Percentiles rank a stretch among this genome's conserved stretches.
phyloP scores from a whole-genome alignment of 2,888 invertebrate genomes.

The Morpho helenor region DNA sequence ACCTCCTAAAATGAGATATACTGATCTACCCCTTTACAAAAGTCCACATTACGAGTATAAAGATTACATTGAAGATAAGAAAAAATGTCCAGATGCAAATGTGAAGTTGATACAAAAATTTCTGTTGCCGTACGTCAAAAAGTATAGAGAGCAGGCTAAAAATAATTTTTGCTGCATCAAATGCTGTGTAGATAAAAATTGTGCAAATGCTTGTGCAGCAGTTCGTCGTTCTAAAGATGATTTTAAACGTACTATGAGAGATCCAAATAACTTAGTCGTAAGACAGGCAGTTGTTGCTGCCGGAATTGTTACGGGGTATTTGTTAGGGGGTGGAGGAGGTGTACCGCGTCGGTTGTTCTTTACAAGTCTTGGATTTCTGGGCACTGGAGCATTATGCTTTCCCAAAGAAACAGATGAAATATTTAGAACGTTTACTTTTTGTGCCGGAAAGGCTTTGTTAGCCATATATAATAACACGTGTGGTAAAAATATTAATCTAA shows the following conservation, averaged over 20 bases:
- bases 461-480: constrained; percentile 37
- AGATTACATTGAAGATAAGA: constrained; percentile 35
- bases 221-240: constrained; percentile 29
- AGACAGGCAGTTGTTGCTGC: constrained; percentile 37
- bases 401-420: constrained; percentile 52
- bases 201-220: constrained; percentile 17
- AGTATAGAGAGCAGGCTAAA: constrained; percentile 27
- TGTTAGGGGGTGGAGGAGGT: constrained; percentile 30
- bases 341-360: constrained; percentile 35
- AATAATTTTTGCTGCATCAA: constrained; percentile 24
- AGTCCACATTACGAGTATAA: constrained; percentile 53
- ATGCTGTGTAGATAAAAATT: constrained; percentile 22
- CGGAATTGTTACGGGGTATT: constrained; percentile 37
- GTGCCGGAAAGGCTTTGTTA: constrained; percentile 30
- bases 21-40: constrained; percentile 51
- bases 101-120: constrained; percentile 41
- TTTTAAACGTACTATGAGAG: constrained; percentile 41
- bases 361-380: constrained; percentile 38
- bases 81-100: constrained; percentile 39
- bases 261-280: constrained; percentile 35
- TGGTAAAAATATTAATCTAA: constrained; percentile 30
- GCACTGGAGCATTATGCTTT: constrained; percentile 47
- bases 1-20: constrained; percentile 55
- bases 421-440: constrained; percentile 37
- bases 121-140: constrained; percentile 42